Evolutionary conservation across 1,140 invertebrate genomes (phyloP).

Genomic region (Adelges cooleyi): DNA sequence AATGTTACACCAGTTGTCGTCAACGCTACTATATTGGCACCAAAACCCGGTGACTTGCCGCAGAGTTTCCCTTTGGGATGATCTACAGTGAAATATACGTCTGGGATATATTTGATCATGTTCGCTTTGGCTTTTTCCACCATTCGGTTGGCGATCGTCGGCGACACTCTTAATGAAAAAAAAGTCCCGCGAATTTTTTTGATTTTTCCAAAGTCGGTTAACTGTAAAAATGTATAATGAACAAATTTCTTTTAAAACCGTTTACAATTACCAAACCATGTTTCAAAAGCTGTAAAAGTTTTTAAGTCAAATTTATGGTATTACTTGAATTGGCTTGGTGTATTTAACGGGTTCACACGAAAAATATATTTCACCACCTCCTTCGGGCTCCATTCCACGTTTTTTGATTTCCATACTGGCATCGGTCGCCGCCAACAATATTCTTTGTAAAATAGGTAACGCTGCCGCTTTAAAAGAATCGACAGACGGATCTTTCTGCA

Average conservation of each 20-base stretch:
- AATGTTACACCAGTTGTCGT: conserved; percentile 77
- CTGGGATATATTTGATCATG: conserved; percentile 81
- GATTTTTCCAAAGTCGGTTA: conserved; percentile 75
- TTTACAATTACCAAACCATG: too few species aligned
- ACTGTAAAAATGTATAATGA: conserved; percentile 37
- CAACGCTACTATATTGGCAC: conserved; percentile 81
- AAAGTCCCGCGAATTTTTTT: conserved; percentile 85
- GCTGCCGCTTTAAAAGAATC: conserved; percentile 72
- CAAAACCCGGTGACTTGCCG: conserved; percentile 81
- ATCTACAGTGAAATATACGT: conserved; percentile 92
- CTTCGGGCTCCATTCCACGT: conserved; percentile 70
- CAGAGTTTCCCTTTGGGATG: conserved; percentile 70
- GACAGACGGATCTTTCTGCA: conserved; percentile 58
- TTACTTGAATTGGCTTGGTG: conserved; percentile 52
- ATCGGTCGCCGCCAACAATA: conserved; percentile 78
- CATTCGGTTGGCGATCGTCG: conserved; percentile 79
- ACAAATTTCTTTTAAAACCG: too few species aligned
- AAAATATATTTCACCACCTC: conserved; percentile 83
- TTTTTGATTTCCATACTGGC: conserved; percentile 73
- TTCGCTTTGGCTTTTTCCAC: conserved; percentile 85
- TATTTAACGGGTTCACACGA: conserved; percentile 66
- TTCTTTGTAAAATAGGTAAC: conserved; percentile 68
- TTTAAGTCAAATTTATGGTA: conserved; percentile 38
- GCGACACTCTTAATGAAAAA: conserved; percentile 79
- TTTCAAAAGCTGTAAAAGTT: conserved; percentile 31